These are phyloP conservation scores for Sandelia bainsii DNA, from an alignment of 2,797 vertebrate species.

Conservation along the genomic window DNA sequence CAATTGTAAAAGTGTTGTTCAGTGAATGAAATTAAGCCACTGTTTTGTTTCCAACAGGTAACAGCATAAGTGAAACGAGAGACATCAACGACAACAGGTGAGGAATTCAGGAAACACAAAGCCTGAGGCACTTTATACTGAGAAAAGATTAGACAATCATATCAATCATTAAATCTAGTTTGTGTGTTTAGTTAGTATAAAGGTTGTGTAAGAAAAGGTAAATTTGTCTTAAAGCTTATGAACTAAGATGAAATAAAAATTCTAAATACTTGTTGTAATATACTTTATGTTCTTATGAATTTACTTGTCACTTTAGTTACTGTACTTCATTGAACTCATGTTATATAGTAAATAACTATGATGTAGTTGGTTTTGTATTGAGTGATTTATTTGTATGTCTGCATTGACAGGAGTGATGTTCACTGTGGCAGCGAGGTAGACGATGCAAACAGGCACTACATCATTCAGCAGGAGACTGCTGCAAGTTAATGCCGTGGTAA, in stretches of 20 bases:
- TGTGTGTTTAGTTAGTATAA: too few species aligned
- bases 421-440: slow-evolving; percentile 91
- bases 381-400: slow-evolving; percentile 27
- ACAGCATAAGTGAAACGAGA: slow-evolving; percentile 83
- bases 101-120: slow-evolving; percentile 22
- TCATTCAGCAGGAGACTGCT: slow-evolving; percentile 91
- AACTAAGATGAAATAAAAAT: background rate
- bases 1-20: background rate
- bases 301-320: background rate
- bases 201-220: background rate
- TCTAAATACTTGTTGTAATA: background rate
- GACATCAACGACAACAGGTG: slow-evolving; percentile 97
- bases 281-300: background rate
- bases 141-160: too few species aligned
- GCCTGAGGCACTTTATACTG: background rate
- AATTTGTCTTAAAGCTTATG: background rate
- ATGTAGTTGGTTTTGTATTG: background rate
- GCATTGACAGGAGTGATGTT: slow-evolving; percentile 86
- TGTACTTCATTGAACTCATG: background rate
- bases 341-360: background rate
- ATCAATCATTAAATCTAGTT: background rate
- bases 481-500: slow-evolving; percentile 89
- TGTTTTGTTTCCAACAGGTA: slow-evolving; percentile 80
- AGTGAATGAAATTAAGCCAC: background rate
- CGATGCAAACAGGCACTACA: slow-evolving; percentile 89